Conservation (phyloP, 1,140 invertebrate genomes). For the Homalodisca vitripennis region DNA sequence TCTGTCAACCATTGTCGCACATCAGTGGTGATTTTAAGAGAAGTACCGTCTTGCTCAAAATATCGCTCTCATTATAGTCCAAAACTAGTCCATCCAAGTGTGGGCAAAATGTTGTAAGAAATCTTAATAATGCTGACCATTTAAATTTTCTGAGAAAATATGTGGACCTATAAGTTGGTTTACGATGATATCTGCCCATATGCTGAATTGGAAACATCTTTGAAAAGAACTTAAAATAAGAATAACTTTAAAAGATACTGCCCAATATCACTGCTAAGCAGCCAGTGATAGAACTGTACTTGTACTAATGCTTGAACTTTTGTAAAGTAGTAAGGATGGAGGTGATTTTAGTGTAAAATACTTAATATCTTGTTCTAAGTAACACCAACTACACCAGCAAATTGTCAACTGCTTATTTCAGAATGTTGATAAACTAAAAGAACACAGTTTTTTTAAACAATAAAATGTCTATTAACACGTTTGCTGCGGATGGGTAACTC, state of each 20-base stretch:
- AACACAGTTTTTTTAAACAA: no score
- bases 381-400: background rate
- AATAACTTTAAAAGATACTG: background rate
- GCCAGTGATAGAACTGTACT: background rate
- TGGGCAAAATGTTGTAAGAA: constrained; percentile 11
- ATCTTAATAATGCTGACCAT: background rate
- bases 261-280: background rate
- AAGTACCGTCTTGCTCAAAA: background rate
- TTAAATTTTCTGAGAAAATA: constrained; percentile 4
- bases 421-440: background rate
- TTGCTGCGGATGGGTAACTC: no score
- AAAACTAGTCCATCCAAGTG: background rate
- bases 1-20: background rate
- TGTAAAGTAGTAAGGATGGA: background rate
- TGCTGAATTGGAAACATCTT: background rate
- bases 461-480: no score
- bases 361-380: background rate
- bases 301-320: background rate
- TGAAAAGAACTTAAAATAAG: constrained; percentile 3
- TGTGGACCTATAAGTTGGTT: constrained; percentile 13
- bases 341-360: background rate
- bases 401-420: background rate
- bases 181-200: background rate
- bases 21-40: background rate
- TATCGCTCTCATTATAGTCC: background rate